Percentiles rank a stretch among this genome's conserved stretches.
phyloP scores from a whole-genome alignment of 2,113 vertebrate genomes.

The Rattus rattus region DNA sequence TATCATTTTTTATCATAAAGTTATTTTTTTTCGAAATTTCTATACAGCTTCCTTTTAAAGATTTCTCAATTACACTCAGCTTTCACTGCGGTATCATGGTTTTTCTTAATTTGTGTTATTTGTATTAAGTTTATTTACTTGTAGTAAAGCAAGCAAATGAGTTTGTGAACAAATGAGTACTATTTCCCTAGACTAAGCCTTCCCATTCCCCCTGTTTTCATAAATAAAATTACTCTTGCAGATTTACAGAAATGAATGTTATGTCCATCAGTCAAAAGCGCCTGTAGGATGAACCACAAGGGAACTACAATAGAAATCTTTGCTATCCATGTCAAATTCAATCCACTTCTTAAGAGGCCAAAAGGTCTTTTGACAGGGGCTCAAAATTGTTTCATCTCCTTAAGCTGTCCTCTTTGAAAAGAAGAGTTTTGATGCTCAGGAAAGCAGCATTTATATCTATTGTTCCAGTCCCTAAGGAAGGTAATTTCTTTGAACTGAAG shows the following conservation, averaged over 20 bases:
- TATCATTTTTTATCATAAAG: constrained; percentile 16
- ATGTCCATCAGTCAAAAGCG: constrained; percentile 60
- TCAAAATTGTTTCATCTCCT: constrained; percentile 78
- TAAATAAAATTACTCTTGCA: constrained; percentile 51
- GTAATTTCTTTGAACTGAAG: constrained; percentile 74
- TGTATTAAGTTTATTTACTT: constrained; percentile 28
- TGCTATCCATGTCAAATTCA: constrained; percentile 68
- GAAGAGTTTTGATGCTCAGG: constrained; percentile 74
- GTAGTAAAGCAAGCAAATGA: not conserved
- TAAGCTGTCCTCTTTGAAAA: constrained; percentile 75
- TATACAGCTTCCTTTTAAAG: not conserved
- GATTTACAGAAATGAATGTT: not conserved
- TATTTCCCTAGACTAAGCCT: not conserved
- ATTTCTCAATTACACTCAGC: not conserved
- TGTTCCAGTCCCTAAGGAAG: constrained; percentile 61
- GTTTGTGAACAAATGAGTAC: not conserved
- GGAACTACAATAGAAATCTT: constrained; percentile 70
- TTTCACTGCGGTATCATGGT: not conserved
- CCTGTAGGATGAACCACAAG: constrained; percentile 35
- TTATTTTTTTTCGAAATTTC: not conserved
- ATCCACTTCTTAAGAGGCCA: constrained; percentile 67
- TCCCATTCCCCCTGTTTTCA: not conserved
- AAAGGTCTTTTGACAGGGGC: constrained; percentile 77
- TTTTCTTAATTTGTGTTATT: not conserved
- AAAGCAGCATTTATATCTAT: constrained; percentile 76